A percentile compares a stretch with the other conserved stretches of the same genome.
Evolutionary conservation across 92 coral and sea anemone genomes (phyloP).

Genomic region (Heliopora coerulea): DNA sequence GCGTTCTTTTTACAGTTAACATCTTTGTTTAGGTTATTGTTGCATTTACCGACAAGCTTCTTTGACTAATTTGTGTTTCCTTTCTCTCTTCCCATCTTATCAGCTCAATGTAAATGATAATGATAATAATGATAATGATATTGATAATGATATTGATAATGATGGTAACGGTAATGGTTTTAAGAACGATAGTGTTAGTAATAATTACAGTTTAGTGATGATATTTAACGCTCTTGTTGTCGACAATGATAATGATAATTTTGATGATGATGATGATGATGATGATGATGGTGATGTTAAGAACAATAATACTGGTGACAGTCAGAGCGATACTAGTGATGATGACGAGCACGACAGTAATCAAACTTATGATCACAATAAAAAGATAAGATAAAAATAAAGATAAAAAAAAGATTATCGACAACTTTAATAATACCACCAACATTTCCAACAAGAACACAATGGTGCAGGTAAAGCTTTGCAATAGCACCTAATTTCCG

Average conservation of each 20-base stretch:
- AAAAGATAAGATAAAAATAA: not conserved
- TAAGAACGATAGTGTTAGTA: not conserved
- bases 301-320: not conserved
- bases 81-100: no score
- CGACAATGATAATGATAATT: not conserved
- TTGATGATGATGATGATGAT: not conserved
- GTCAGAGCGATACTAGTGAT: not conserved
- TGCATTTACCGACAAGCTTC: no score
- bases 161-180: not conserved
- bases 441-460: no score
- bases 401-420: no score
- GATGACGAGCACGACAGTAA: not conserved
- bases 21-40: no score
- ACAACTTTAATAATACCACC: no score
- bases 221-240: no score
- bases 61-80: no score
- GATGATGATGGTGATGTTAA: not conserved
- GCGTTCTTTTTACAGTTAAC: no score
- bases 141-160: not conserved
- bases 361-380: not conserved
- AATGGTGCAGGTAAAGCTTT: no score
- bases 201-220: not conserved
- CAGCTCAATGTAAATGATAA: not conserved
- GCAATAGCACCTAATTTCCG: not conserved
- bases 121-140: not conserved